Conservation (phyloP, 2,113 vertebrate genomes). For the Tragulus kanchil region DNA sequence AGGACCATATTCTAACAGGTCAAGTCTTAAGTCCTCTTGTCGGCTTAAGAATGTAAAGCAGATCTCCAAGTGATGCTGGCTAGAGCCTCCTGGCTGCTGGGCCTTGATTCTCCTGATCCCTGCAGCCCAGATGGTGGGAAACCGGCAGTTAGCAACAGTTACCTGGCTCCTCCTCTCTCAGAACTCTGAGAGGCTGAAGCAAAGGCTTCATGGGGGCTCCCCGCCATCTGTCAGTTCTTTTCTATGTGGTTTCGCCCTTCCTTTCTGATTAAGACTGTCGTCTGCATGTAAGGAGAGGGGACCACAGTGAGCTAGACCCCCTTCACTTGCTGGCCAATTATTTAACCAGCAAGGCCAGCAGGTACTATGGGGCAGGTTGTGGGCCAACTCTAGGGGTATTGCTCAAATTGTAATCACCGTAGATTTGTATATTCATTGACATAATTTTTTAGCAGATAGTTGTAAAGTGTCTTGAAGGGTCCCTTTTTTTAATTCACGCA, state of each 20-base stretch:
- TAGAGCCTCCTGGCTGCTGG: background rate
- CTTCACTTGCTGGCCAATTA: background rate
- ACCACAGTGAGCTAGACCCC: background rate
- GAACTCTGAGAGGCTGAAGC: background rate
- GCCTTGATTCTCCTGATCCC: background rate
- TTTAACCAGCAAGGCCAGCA: background rate
- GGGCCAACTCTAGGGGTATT: background rate
- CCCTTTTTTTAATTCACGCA: background rate
- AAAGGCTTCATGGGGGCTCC: background rate
- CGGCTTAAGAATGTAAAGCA: background rate
- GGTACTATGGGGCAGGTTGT: background rate
- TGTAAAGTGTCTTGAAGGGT: background rate
- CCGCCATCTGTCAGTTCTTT: background rate
- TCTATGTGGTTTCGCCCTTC: background rate
- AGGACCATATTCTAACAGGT: background rate
- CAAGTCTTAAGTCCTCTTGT: background rate
- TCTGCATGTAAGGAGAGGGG: background rate
- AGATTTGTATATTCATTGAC: background rate
- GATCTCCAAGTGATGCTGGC: background rate
- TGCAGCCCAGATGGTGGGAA: background rate
- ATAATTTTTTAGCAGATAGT: slow-evolving; percentile 8
- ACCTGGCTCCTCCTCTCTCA: slow-evolving; percentile 38
- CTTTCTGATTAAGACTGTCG: background rate
- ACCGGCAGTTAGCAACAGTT: slow-evolving; percentile 66
- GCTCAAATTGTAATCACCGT: background rate